Base-by-base conservation (phyloP, 2,797 vertebrate genomes). In the Rhynchonycteris naso region DNA sequence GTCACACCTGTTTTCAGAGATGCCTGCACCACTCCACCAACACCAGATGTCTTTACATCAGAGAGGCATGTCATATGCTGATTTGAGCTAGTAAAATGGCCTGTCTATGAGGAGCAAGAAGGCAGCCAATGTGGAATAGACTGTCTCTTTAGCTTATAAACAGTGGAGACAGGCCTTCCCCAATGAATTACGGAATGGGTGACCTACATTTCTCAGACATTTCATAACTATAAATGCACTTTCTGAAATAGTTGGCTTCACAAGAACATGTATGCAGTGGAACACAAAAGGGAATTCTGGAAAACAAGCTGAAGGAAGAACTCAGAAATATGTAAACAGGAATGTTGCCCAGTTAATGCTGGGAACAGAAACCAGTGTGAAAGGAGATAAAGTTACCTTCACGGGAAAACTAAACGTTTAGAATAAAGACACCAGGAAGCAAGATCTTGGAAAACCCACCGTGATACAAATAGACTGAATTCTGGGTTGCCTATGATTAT, bases 21-120 rank as follows among this genome's bases (percentile, higher is more conserved):
- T 43, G 28, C 11, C 22, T 14, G 9, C 11, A 5, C 13, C 72
- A 65, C 21, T 43, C 24, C 4, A 47, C 56, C 50, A 24, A 87
- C 5, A 30, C 54, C 58, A 85, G 69, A 15, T 80, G 66, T 54
- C 52, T 63, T 80, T 69, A 50, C 16, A 26, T 5, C 12, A 13
- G 6, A n/a, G 71, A 2, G 18, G 7, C 0, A 6, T 76, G 28
- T 7, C 52, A 15, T 30, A 52, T 33, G 8, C 92, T 11, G 30
- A n/a, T 24, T 47, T 88, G 76, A 96, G 63, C 50, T 85, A 93
- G 82, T 47, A 33, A 82, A 50, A 65, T 9, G 18, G 58, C 30
- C 79, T 95, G 26, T 50, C 78, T 11, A 4, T 80, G 52, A 95
- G 80, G 61, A 92, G 7, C 0, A 78, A 90, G 96, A 95, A 15